Base-by-base conservation (phyloP, 2,888 invertebrate species). In the Meteorus cinctellus region DNA sequence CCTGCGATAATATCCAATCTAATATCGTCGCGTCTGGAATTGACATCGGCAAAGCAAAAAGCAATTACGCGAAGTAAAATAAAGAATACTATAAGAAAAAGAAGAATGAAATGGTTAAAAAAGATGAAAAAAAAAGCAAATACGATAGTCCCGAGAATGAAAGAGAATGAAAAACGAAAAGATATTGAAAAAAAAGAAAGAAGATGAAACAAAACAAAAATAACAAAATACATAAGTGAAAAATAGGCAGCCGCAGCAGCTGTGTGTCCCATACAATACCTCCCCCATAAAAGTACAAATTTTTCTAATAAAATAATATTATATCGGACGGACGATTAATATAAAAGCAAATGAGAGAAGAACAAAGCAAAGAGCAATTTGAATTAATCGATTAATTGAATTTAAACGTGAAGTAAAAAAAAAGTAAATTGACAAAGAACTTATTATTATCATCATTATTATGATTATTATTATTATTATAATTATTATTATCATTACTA, bases 251-350 rank as follows among this genome's bases (percentile, higher is more conserved):
- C 45, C 80, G 78, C 82, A 82, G 83, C 82, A 85, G 84, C 84
- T 80, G 83, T 84, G 86, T 86, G 76, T 85, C 84, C 86, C 87
- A 83, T 74, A 78, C 84, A 86, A 85, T 87, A 86, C 87, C 88
- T 86, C 88, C 86, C 88, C 84, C 81, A 86, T 87, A 85, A 88
- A 85, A 89, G 89, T 89, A 89, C 89, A 89, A 89, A 89, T 89
- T 86, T 88, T 85, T 85, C 83, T 86, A 87, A 87, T 85, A 84
- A 86, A 71, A 72, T 86, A 81, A 78, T 82, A 87, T 84, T 87
- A 86, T 87, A 87, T 86, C 84, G 85, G 86, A 84, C 10, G 82
- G 85, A 85, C 82, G 82, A 85, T 84, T 84, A 84, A 83, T 79
- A 77, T 76, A 75, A 75, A 79, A 81, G 79, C 82, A 81, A 81